Conservation (phyloP, 2,888 invertebrate genomes). For the Xestia rhomboidea region DNA sequence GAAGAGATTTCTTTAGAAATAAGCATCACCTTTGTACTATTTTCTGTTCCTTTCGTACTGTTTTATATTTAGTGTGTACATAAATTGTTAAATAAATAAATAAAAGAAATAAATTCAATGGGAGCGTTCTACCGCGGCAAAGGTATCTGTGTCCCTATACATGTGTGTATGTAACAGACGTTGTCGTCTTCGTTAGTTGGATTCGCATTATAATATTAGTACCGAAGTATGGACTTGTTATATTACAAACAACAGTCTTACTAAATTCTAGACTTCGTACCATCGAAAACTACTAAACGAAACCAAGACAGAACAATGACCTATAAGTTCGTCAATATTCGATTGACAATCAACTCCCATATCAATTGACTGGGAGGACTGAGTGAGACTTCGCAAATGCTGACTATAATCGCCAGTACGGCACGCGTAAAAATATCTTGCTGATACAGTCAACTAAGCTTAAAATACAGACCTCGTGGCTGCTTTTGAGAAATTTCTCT, state of each 20-base stretch:
- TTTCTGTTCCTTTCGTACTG: too few relatives aligned
- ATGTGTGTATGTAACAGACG: not conserved
- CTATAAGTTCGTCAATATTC: not conserved
- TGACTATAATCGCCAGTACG: not conserved
- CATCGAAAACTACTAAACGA: not conserved
- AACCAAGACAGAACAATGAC: not conserved
- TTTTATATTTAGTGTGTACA: too few relatives aligned
- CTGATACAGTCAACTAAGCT: not conserved
- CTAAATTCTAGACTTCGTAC: not conserved
- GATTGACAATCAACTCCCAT: constrained; percentile 2
- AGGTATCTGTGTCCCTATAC: not conserved
- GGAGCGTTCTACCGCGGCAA: not conserved
- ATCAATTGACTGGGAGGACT: not conserved
- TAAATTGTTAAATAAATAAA: too few relatives aligned
- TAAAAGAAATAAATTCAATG: too few relatives aligned
- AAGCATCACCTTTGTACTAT: too few relatives aligned
- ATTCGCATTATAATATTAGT: constrained; percentile 1
- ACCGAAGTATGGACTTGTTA: not conserved
- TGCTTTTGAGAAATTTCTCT: not conserved
- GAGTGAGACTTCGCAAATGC: not conserved
- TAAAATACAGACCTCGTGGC: not conserved
- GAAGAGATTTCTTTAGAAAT: too few relatives aligned
- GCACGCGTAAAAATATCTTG: not conserved
- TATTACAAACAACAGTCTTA: not conserved
- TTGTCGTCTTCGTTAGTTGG: not conserved